Evolutionary conservation across 2,797 vertebrate genomes (phyloP).

Genomic region (Remorina albescens): DNA sequence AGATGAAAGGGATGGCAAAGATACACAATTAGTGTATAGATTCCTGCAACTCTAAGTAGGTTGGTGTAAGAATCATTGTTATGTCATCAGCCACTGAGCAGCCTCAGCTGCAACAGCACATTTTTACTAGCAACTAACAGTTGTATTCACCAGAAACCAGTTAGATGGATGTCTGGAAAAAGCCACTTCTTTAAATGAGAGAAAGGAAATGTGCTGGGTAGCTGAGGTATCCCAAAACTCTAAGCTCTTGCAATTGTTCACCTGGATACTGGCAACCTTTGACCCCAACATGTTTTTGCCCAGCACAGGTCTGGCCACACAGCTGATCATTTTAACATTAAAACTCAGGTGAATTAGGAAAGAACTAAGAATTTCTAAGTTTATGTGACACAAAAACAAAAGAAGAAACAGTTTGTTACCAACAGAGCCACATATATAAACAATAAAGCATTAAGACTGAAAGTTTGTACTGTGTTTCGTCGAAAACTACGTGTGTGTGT

Average conservation of each 20-base stretch:
- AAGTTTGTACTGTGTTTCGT: constrained; percentile 28
- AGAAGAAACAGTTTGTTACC: not conserved
- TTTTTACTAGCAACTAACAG: constrained; percentile 39
- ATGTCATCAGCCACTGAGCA: constrained; percentile 7
- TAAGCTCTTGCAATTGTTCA: constrained; percentile 28
- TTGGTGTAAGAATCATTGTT: constrained; percentile 26
- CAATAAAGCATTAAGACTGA: not conserved
- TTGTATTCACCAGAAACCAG: constrained; percentile 34
- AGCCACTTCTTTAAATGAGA: constrained; percentile 21
- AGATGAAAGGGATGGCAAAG: not conserved
- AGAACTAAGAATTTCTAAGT: not conserved
- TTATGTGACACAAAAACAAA: not conserved
- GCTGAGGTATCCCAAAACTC: constrained; percentile 17
- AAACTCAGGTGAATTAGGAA: constrained; percentile 1
- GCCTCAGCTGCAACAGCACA: constrained; percentile 38
- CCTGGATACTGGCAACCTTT: constrained; percentile 24
- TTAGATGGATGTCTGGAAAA: constrained; percentile 11
- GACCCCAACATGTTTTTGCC: constrained; percentile 34
- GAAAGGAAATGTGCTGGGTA: constrained; percentile 31
- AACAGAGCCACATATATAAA: constrained; percentile 3
- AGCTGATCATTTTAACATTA: constrained; percentile 1
- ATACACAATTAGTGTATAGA: not conserved
- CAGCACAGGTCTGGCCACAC: constrained; percentile 23
- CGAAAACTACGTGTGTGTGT: constrained; percentile 19
- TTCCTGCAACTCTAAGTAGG: constrained; percentile 9